Percentiles rank a stretch among this genome's conserved stretches.
Conservation (phyloP, 2,888 invertebrate genomes). For the Aphidoletes aphidimyza region DNA sequence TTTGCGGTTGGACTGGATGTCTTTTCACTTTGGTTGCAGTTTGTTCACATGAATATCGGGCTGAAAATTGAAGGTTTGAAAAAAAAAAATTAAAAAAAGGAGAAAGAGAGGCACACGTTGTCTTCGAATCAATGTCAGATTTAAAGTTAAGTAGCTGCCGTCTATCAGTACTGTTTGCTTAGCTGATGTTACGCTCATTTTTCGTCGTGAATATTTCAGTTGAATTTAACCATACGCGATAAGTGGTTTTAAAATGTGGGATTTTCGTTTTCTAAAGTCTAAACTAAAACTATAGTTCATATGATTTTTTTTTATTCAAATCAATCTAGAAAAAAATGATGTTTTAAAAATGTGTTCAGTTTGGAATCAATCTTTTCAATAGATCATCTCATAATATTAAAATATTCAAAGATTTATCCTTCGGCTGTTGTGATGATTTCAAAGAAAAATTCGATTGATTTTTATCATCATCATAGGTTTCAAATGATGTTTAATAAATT, state of each 20-base stretch:
- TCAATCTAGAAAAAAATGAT: too few species aligned
- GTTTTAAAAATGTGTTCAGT: too few species aligned
- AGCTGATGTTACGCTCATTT: conserved; percentile 1
- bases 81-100: not conserved
- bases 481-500: too few species aligned
- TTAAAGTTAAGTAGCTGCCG: conserved; percentile 15
- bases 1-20: conserved; percentile 30
- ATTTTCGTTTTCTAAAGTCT: too few species aligned
- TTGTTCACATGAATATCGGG: not conserved
- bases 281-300: too few species aligned
- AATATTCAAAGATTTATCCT: too few species aligned
- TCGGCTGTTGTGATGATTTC: too few species aligned
- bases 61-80: not conserved
- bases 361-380: too few species aligned
- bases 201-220: not conserved
- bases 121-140: conserved; percentile 17
- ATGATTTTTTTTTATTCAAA: too few species aligned
- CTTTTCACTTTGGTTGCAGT: conserved; percentile 11
- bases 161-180: not conserved
- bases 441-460: too few species aligned
- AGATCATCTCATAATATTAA: too few species aligned
- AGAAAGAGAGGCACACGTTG: not conserved
- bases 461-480: too few species aligned
- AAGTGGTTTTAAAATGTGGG: not conserved
- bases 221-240: not conserved